phyloP scores from a whole-genome alignment of 2,113 vertebrate genomes.

The Rostratula benghalensis region DNA sequence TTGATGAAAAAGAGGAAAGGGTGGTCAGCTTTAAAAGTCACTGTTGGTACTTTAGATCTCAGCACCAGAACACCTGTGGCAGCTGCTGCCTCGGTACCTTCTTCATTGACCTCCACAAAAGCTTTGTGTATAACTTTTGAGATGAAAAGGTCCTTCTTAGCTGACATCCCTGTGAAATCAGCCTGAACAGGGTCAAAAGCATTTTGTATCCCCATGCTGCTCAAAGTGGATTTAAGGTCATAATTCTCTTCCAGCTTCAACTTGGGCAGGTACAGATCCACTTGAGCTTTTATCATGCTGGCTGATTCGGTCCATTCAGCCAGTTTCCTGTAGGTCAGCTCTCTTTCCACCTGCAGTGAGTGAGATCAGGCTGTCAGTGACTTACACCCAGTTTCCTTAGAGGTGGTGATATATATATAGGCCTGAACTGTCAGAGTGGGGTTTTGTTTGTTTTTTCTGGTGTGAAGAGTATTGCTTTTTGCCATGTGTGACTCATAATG shows the following conservation, averaged over 20 bases:
- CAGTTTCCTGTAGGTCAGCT: slow-evolving; percentile 80
- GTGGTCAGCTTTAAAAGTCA: slow-evolving; percentile 69
- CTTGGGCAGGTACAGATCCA: slow-evolving; percentile 79
- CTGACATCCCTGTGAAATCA: slow-evolving; percentile 86
- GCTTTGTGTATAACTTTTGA: slow-evolving; percentile 88
- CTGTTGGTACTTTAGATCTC: slow-evolving; percentile 36
- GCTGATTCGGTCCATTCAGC: slow-evolving; percentile 76
- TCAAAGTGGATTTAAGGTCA: slow-evolving; percentile 74
- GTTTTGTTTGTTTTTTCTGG: background rate
- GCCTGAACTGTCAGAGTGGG: background rate
- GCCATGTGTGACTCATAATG: background rate
- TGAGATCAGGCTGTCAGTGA: background rate
- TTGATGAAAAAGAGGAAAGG: slow-evolving; percentile 79
- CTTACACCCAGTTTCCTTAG: background rate
- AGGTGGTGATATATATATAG: background rate
- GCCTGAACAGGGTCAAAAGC: slow-evolving; percentile 70
- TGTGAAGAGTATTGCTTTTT: background rate
- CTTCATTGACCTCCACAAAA: slow-evolving; percentile 88
- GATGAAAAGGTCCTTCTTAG: slow-evolving; percentile 75
- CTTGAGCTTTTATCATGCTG: slow-evolving; percentile 72
- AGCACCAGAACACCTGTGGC: slow-evolving; percentile 71
- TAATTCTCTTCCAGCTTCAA: slow-evolving; percentile 84
- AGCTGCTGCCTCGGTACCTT: slow-evolving; percentile 87
- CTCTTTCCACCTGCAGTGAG: slow-evolving; percentile 77
- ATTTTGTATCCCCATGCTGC: slow-evolving; percentile 82